Percentiles rank a stretch among this genome's conserved stretches.
Evolutionary conservation across 2,888 invertebrate species (phyloP).

Genomic region (Ceraclea dissimilis): DNA sequence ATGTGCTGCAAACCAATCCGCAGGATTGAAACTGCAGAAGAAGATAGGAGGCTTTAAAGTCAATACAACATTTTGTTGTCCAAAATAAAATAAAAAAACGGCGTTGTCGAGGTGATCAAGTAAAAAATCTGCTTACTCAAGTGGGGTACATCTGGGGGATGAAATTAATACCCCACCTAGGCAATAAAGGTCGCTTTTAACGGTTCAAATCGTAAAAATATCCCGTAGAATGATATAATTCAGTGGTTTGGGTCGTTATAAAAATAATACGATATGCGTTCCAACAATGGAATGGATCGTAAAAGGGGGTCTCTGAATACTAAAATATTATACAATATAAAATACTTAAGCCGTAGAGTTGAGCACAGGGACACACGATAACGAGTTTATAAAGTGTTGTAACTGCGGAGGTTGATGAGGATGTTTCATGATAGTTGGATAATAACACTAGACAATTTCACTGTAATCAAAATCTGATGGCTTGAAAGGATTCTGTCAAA

Average conservation of each 20-base stretch:
- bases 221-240: conserved; percentile 20
- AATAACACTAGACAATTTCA: not conserved
- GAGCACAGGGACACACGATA: no score
- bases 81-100: no score
- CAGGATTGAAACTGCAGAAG: no score
- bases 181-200: conserved; percentile 25
- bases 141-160: conserved; percentile 3
- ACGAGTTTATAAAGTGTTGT: no score
- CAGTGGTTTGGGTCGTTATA: conserved; percentile 14
- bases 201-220: conserved; percentile 25
- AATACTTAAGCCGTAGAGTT: not conserved
- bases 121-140: conserved; percentile 11
- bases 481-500: not conserved
- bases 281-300: conserved; percentile 13
- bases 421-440: no score
- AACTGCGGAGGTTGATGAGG: no score
- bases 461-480: not conserved
- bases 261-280: conserved; percentile 21
- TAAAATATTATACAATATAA: not conserved
- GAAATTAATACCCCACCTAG: conserved; percentile 11
- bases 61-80: no score
- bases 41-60: no score
- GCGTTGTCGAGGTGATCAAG: not conserved
- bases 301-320: conserved; percentile 7
- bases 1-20: no score